phyloP scores from a whole-genome alignment of 2,113 vertebrate genomes.

The Tragelaphus strepsiceros region DNA sequence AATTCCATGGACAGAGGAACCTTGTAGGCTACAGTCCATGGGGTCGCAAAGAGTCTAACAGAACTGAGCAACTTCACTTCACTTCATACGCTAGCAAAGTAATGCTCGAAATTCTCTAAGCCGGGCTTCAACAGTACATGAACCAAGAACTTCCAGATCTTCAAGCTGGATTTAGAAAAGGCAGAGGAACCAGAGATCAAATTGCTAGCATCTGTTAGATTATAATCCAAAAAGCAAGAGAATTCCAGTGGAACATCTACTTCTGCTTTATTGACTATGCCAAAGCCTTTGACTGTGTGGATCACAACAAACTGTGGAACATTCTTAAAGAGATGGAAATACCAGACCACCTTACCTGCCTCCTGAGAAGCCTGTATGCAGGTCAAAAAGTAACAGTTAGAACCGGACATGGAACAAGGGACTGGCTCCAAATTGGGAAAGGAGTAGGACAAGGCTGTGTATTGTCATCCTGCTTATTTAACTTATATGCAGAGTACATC shows the following conservation, averaged over 20 bases:
- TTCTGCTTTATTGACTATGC: neutral
- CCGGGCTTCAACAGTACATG: neutral
- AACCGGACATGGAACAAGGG: rapidly evolving
- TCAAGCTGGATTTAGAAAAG: neutral
- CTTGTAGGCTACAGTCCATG: neutral
- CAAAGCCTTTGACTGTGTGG: neutral
- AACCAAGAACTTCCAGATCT: neutral
- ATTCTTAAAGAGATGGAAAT: neutral
- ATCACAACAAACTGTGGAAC: neutral
- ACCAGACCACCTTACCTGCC: neutral
- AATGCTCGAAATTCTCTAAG: neutral
- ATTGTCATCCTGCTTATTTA: neutral
- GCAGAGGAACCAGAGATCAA: neutral
- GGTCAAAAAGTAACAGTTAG: neutral
- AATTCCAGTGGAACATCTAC: neutral
- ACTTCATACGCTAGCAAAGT: neutral
- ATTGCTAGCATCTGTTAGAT: neutral
- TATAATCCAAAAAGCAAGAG: neutral
- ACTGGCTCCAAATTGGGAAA: neutral
- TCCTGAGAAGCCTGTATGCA: neutral
- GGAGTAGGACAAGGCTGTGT: neutral
- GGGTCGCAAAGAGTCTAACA: neutral
- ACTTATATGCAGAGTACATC: neutral
- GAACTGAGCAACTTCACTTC: neutral
- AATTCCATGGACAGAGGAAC: neutral